Base-by-base conservation (phyloP, 1,140 invertebrate species). In the Chelonus insularis region DNA sequence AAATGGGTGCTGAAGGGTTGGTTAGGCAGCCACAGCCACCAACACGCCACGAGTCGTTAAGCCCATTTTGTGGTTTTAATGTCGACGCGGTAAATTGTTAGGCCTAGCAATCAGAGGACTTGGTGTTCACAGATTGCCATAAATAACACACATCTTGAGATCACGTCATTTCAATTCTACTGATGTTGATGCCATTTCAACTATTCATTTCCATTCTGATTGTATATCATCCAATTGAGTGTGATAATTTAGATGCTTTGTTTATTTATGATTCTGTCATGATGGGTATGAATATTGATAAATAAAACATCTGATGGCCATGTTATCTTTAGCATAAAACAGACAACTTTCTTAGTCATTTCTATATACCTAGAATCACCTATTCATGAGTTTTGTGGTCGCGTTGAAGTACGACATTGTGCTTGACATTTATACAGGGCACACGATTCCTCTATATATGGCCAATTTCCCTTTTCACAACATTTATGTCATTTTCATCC, bases 1-100 rank as follows among this genome's bases (percentile, higher is more conserved):
- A n/a, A n/a, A n/a, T n/a, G 47, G 47, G 47, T 25, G 54, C 51
- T 61, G 43, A 37, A 41, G 64, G 64, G 29, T 60, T 63, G 61
- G 61, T 62, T 62, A 63, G 60, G 54, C 54, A 63, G 55, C 65
- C 61, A 29, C 61, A 66, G 65, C 58, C 54, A 66, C 65, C 57
- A 58, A 66, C 65, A 63, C 61, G 65, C 61, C 65, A 66, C 58
- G 60, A 66, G 61, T 66, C 65, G 65, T 66, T 66, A 63, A 66
- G 65, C 60, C 61, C 61, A 66, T 66, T 66, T 58, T 54, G 58
- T 60, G 65, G 61, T 66, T 66, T 66, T 66, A 66, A 66, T 66
- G 65, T 63, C 61, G 48, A 57, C 65, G n/a, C n/a, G 63, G 57
- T 66, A 66, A 66, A 48, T 63, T 66, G 47, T 18, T 50, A 8